A percentile compares a stretch with the other conserved stretches of the same genome.
Evolutionary conservation across 2,888 invertebrate genomes (phyloP).

Genomic region (Eupithecia abbreviata): DNA sequence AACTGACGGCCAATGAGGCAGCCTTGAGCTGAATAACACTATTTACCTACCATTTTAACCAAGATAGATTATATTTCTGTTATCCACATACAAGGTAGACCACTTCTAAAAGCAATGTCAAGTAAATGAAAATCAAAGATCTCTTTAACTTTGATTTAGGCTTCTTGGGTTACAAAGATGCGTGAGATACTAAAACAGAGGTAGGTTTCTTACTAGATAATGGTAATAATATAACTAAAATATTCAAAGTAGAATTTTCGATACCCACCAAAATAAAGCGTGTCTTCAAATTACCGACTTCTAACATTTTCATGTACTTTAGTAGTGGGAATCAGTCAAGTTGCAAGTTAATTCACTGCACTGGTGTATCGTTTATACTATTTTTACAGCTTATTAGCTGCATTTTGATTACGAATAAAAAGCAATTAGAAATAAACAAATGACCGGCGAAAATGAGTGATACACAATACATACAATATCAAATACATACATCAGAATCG

Average conservation of each 20-base stretch:
- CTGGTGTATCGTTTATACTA: too few relatives aligned
- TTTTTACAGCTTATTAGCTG: too few relatives aligned
- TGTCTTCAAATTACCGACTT: background rate
- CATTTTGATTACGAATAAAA: too few relatives aligned
- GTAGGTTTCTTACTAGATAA: too few relatives aligned
- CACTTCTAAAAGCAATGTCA: slow-evolving; percentile 4
- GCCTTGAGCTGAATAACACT: slow-evolving; percentile 38
- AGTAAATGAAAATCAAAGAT: background rate
- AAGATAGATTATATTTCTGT: slow-evolving; percentile 12
- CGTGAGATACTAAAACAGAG: background rate
- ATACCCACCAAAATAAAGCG: background rate
- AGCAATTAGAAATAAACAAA: too few relatives aligned
- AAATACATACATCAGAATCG: too few relatives aligned
- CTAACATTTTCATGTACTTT: background rate
- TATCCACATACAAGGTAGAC: slow-evolving; percentile 15
- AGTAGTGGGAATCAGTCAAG: too few relatives aligned
- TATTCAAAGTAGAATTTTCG: background rate
- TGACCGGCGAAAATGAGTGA: too few relatives aligned
- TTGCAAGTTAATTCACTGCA: too few relatives aligned
- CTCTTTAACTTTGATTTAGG: background rate
- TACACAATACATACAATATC: too few relatives aligned
- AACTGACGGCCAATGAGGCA: slow-evolving; percentile 43
- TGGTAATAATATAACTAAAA: background rate
- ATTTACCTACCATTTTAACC: slow-evolving; percentile 21
- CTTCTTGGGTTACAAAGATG: background rate